Evolutionary conservation across 2,888 invertebrate species (phyloP), one percentile per base, ranked within the genome.

Genomic region (Apotomis turbidana): DNA sequence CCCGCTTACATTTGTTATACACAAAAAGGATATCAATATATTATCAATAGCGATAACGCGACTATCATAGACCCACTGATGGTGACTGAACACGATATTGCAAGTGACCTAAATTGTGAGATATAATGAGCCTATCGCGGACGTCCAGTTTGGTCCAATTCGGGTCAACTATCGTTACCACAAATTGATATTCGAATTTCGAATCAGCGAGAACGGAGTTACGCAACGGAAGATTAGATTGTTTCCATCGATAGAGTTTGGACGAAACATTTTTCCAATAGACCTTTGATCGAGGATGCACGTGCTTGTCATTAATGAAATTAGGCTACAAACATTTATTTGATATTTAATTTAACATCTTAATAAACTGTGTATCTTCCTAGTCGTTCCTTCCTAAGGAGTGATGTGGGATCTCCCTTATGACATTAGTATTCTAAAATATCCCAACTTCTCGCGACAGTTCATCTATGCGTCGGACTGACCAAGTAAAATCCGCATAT

Each of bases 131-230:
- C 41, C 51, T 62, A 62, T 52, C 51, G 51, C 49, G 57, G 71
- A 68, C 71, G 44, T 61, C 52, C 61, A 58, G 68, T 68, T 68
- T 60, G 63, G 27, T 52, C 68, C 59, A 73, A 77, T 77, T 77
- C 62, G 60, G 76, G 77, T 68, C 78, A 74, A 63, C 70, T 75
- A 71, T 75, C 75, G 72, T 78, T 78, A 78, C 71, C 76, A 77
- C 72, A 74, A 79, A 81, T 78, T 79, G 75, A 68, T 78, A 77
- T 78, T 62, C 51, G 57, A 79, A 81, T 81, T 79, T 62, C 51
- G 57, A 79, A 81, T 81, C 79, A 77, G 67, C 61, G 51, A 57
- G 49, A 66, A 15, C 61, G 38, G 36, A 46, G 49, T 71, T 71
- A 44, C 51, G 38, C 44, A 68, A 68, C 38, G 51, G 27, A 57